These are phyloP conservation scores for Passer montanus DNA, from an alignment of 2,113 vertebrate species.

Conservation along the genomic window DNA sequence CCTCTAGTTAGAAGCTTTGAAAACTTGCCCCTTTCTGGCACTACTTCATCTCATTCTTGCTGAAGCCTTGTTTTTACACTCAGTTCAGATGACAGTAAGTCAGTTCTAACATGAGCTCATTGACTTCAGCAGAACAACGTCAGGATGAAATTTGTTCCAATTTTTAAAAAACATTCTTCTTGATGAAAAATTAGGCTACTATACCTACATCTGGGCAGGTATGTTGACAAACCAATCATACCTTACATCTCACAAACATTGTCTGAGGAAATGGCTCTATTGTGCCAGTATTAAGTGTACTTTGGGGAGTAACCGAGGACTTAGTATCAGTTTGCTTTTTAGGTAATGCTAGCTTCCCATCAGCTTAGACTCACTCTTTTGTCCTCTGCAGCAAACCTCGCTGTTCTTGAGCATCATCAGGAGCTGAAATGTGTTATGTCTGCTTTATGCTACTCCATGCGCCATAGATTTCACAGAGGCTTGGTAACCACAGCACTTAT, in stretches of 20 bases:
- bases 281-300: background rate
- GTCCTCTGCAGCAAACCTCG: background rate
- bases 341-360: background rate
- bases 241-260: background rate
- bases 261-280: background rate
- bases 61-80: background rate
- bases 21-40: background rate
- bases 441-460: constrained; percentile 1
- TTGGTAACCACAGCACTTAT: background rate
- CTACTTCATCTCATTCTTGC: background rate
- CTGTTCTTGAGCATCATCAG: background rate
- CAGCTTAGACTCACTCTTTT: background rate
- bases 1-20: background rate
- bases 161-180: background rate
- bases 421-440: background rate
- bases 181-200: background rate
- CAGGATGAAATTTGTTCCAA: background rate
- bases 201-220: background rate
- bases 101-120: background rate
- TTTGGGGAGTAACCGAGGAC: background rate
- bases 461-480: background rate
- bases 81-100: background rate
- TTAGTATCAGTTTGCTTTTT: background rate
- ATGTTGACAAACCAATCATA: background rate
- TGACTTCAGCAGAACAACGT: background rate